Base-by-base conservation (phyloP, 1,140 invertebrate genomes). In the Drosophila ananassae region DNA sequence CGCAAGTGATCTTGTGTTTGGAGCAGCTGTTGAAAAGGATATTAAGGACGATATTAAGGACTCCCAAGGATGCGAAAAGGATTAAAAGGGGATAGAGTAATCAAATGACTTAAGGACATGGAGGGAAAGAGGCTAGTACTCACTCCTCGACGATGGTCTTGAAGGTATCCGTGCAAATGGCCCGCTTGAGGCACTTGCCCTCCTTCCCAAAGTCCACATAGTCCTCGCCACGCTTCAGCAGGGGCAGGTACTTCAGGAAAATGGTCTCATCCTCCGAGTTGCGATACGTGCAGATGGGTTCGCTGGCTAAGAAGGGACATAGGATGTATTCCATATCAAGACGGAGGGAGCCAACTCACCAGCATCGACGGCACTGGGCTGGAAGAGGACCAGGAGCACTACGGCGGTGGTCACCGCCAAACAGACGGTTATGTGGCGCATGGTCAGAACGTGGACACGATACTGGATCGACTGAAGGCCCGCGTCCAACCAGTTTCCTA, bases 171-270 rank as follows among this genome's bases (percentile, higher is more conserved):
- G 76, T 69, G 63, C 90, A 91, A 17, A 77, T 73, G 39, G 87
- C 90, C 12, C 73, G 72, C 64, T 89, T 91, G 2, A 90, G 55
- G 57, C 90, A 91, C 52, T 75, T 90, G 39, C 90, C 90, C 39
- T 91, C 79, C 17, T 74, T 58, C 21, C 78, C 87, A 50, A 91
- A 91, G 48, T 91, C 90, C 13, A 91, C 90, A 68, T 91, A 91
- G 24, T 91, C 90, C 69, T 91, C 54, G 2, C 90, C 90, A 7
- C 73, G 73, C 32, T 62, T 79, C 24, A 89, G 37, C 7, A 79
- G 54, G 12, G 90, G 77, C 69, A 91, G 55, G 63, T 91, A 91
- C 56, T 85, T 89, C 3, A 91, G 69, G 22, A 91, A 90, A 9
- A 91, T 73, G 25, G 75, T 90, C 67, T 91, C 90, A 47, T 76